Conservation (phyloP, 2,888 invertebrate species). For the Melipona bicolor region DNA sequence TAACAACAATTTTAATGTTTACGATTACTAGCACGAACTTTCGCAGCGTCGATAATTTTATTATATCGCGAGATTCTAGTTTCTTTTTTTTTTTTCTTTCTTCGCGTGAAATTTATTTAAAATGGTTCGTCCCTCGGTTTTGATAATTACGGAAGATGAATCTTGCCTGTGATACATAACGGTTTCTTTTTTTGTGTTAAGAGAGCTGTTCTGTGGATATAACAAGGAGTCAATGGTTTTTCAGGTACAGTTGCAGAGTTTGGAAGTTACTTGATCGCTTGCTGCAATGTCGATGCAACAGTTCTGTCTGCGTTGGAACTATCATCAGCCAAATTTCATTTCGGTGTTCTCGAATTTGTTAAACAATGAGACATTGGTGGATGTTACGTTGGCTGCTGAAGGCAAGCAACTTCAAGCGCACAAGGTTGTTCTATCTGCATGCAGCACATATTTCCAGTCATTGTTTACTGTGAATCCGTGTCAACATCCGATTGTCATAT, state of each 20-base stretch:
- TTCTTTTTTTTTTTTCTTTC: not conserved
- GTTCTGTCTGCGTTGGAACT: constrained; percentile 95
- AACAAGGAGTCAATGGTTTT: constrained; percentile 3
- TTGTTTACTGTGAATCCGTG: constrained; percentile 94
- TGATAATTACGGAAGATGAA: not conserved
- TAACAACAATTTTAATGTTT: constrained; percentile 12
- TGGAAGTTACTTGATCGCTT: not conserved
- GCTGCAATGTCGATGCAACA: constrained; percentile 89
- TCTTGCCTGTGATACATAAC: not conserved
- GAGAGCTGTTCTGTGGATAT: not conserved
- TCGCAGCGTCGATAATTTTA: not conserved
- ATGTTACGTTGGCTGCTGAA: constrained; percentile 96
- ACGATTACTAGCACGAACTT: not conserved
- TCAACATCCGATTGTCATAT: constrained; percentile 94
- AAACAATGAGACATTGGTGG: constrained; percentile 93
- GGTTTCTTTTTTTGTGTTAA: not conserved
- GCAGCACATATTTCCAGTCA: constrained; percentile 96
- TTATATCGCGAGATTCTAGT: not conserved
- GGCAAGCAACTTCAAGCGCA: constrained; percentile 95
- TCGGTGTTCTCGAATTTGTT: constrained; percentile 94
- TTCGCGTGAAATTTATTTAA: not conserved
- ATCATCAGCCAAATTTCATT: constrained; percentile 96
- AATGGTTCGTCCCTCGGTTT: not conserved
- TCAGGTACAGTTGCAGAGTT: constrained; percentile 39
- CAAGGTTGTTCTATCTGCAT: constrained; percentile 95